Evolutionary conservation across 1,140 invertebrate genomes (phyloP).

Genomic region (Ips typographus): DNA sequence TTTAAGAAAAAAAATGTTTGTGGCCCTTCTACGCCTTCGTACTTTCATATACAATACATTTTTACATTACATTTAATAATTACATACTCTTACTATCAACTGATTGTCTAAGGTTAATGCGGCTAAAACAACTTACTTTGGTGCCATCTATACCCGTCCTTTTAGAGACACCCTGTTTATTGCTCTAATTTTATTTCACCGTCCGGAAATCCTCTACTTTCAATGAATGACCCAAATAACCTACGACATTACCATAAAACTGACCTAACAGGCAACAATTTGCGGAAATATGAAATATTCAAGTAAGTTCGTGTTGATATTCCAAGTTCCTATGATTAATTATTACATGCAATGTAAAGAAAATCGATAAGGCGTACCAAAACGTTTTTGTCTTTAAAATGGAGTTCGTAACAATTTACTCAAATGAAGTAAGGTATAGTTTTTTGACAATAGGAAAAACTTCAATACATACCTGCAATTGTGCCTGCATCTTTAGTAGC

Average conservation of each 20-base stretch:
- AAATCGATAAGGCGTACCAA: not conserved
- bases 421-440: not conserved
- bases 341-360: not conserved
- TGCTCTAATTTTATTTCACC: not conserved
- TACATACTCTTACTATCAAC: too few species aligned
- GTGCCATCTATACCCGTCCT: too few species aligned
- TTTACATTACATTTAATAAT: too few species aligned
- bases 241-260: not conserved
- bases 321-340: slow-evolving; percentile 9
- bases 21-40: too few species aligned
- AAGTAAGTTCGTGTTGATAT: not conserved
- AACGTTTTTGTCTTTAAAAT: not conserved
- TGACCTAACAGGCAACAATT: not conserved
- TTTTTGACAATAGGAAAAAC: slow-evolving; percentile 1
- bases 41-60: too few species aligned
- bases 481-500: slow-evolving; percentile 70
- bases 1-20: too few species aligned
- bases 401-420: not conserved
- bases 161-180: too few species aligned
- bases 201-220: too few species aligned
- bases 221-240: not conserved
- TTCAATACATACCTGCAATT: slow-evolving; percentile 58
- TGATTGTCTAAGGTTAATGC: too few species aligned
- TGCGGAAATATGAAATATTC: slow-evolving; percentile 6
- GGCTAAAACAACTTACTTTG: too few species aligned